Percentiles rank a stretch among this genome's conserved stretches.
Evolutionary conservation across 2,113 vertebrate genomes (phyloP).

Genomic region (Hemiprocne comata): DNA sequence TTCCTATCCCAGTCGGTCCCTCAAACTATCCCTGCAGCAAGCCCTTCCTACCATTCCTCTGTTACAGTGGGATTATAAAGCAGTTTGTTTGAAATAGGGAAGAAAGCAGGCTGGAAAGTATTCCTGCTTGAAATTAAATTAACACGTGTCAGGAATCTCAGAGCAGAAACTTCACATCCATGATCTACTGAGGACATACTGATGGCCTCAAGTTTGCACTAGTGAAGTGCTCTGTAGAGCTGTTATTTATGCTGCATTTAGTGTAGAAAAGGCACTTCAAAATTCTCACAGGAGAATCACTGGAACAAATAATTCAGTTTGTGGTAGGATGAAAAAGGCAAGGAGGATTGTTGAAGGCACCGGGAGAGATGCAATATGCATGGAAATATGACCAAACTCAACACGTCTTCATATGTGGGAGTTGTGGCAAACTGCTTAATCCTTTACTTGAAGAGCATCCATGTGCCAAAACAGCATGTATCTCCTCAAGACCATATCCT

Average conservation of each 20-base stretch:
- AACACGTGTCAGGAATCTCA: background rate
- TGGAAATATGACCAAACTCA: background rate
- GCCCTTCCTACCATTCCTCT: background rate
- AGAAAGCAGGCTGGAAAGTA: background rate
- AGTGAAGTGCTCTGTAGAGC: background rate
- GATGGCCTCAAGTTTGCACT: background rate
- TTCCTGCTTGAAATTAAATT: background rate
- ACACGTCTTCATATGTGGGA: background rate
- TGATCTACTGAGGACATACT: background rate
- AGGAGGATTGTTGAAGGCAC: background rate
- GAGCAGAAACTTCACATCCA: background rate
- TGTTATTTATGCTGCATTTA: background rate
- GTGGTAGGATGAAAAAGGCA: background rate
- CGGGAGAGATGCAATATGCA: background rate
- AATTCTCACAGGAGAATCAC: background rate
- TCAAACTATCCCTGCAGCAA: background rate
- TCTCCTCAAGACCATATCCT: background rate
- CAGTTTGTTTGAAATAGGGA: background rate
- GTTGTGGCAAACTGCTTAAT: background rate
- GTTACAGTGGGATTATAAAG: background rate
- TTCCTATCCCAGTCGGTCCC: background rate
- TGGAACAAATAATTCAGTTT: background rate
- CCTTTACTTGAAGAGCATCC: background rate
- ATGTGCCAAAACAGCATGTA: background rate
- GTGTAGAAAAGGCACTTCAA: background rate